Evolutionary conservation across 1,140 invertebrate species (phyloP), one percentile per base, ranked within the genome.

Genomic region (Cataglyphis hispanica): DNA sequence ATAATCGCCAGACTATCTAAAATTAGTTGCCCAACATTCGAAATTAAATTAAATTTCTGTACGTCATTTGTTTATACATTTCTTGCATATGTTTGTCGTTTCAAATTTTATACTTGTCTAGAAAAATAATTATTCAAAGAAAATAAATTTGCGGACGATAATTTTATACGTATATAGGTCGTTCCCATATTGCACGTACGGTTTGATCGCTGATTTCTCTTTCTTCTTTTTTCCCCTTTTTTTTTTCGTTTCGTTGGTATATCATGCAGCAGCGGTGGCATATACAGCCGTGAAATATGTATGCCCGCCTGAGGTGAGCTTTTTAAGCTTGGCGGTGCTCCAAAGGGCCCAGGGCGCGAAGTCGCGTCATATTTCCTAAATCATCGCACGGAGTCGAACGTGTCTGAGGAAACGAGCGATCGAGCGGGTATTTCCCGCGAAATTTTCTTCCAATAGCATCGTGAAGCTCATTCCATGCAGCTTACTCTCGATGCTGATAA

Each of bases 241-340:
- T 34, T 60, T 3, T 66, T 53, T 16, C 40, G n/a, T 76, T 40
- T 74, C 67, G 27, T 19, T 60, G 80, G 74, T 56, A 87, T 77
- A 85, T 77, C 70, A 43, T 66, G 64, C 27, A 16, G 16, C 34
- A 10, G 22, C 56, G 70, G 69, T 22, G 16, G 56, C 67, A 85
- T 80, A 67, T 80, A 85, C 86, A 72, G 84, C 75, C 60, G 86
- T 86, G 87, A 88, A 86, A 86, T 86, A 88, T 74, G 67, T 77
- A 43, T 64, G 85, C 60, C n/a, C 60, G 76, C 84, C 63, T 40
- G 75, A 58, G 77, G 85, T 27, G 46, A 0, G 60, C 46, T 86
- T 83, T 86, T 86, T 66, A 50, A 86, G 84, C 85, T 86, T 88
- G 87, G 87, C 76, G 53, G 31, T 66, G 53, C 25, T 88, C 87